A percentile compares a stretch with the other conserved stretches of the same genome.
Evolutionary conservation across 2,888 invertebrate genomes (phyloP).

Genomic region (Athrips mouffetella): DNA sequence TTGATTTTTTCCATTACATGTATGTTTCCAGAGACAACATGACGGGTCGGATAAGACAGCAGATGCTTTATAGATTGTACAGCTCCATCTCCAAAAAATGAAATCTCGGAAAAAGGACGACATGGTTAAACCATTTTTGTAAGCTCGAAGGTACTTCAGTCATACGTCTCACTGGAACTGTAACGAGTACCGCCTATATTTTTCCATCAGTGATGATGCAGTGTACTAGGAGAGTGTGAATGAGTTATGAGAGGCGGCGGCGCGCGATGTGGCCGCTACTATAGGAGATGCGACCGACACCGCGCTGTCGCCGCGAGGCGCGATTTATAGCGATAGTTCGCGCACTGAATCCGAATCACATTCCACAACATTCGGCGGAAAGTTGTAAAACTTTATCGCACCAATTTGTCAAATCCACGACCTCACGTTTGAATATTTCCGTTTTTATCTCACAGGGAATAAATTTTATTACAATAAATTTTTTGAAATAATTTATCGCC

Average conservation of each 20-base stretch:
- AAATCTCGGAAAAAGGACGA: too few relatives aligned
- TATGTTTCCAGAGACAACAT: too few relatives aligned
- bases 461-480: slow-evolving; percentile 9
- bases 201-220: not conserved
- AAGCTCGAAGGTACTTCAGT: too few relatives aligned
- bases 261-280: slow-evolving; percentile 17
- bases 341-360: slow-evolving; percentile 34
- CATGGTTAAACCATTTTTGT: too few relatives aligned
- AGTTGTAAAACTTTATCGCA: slow-evolving; percentile 46
- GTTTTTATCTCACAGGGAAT: slow-evolving; percentile 20
- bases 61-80: too few relatives aligned
- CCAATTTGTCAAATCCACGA: slow-evolving; percentile 43
- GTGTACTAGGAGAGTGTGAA: slow-evolving; percentile 10
- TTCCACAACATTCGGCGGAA: slow-evolving; percentile 32
- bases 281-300: slow-evolving; percentile 13
- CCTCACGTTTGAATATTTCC: slow-evolving; percentile 37
- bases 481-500: slow-evolving; percentile 2
- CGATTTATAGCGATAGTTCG: slow-evolving; percentile 39
- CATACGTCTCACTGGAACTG: not conserved
- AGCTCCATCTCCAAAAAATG: too few relatives aligned
- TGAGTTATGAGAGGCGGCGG: slow-evolving; percentile 19
- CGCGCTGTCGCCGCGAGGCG: slow-evolving; percentile 17
- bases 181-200: not conserved
- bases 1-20: too few relatives aligned
- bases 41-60: too few relatives aligned